Percentiles rank a stretch among this genome's conserved stretches.
phyloP scores from a whole-genome alignment of 2,888 invertebrate species.

The Lottia gigantea region DNA sequence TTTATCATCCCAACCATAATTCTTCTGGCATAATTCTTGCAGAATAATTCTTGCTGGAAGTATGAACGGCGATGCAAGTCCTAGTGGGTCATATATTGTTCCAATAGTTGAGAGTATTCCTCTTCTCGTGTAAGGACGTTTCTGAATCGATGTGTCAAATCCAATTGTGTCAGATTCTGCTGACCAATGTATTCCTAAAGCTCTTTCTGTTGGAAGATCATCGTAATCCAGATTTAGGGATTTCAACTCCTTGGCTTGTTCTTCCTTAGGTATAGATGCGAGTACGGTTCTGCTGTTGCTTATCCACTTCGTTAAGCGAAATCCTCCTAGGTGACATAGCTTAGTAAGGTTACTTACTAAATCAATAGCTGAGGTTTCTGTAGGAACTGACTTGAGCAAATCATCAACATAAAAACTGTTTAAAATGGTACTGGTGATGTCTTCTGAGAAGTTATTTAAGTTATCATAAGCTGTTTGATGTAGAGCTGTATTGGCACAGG shows the following conservation, averaged over 20 bases:
- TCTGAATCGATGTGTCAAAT: slow-evolving; percentile 23
- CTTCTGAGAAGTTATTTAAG: too few relatives aligned
- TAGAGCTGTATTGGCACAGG: slow-evolving; percentile 18
- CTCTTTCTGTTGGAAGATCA: slow-evolving; percentile 24
- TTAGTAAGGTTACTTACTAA: background rate
- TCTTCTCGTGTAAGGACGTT: slow-evolving; percentile 29
- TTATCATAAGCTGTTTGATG: slow-evolving; percentile 12
- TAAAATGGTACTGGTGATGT: background rate
- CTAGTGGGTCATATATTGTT: slow-evolving; percentile 36
- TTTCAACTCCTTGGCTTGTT: slow-evolving; percentile 24
- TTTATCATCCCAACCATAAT: slow-evolving; percentile 33
- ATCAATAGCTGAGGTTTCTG: slow-evolving; percentile 4
- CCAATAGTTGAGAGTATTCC: slow-evolving; percentile 32
- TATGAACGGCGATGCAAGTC: slow-evolving; percentile 31
- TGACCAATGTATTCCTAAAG: slow-evolving; percentile 41
- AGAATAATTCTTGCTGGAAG: slow-evolving; percentile 30
- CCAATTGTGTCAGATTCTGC: slow-evolving; percentile 30
- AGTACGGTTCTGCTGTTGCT: slow-evolving; percentile 31
- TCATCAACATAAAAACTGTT: slow-evolving; percentile 29
- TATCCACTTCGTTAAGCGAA: slow-evolving; percentile 34
- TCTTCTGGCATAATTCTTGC: slow-evolving; percentile 25
- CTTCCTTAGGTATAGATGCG: slow-evolving; percentile 23
- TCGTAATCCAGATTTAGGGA: slow-evolving; percentile 15
- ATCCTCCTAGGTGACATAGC: slow-evolving; percentile 22
- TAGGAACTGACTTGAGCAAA: slow-evolving; percentile 14